Evolutionary conservation across 1,140 invertebrate species (phyloP).

Genomic region (Limonius californicus): DNA sequence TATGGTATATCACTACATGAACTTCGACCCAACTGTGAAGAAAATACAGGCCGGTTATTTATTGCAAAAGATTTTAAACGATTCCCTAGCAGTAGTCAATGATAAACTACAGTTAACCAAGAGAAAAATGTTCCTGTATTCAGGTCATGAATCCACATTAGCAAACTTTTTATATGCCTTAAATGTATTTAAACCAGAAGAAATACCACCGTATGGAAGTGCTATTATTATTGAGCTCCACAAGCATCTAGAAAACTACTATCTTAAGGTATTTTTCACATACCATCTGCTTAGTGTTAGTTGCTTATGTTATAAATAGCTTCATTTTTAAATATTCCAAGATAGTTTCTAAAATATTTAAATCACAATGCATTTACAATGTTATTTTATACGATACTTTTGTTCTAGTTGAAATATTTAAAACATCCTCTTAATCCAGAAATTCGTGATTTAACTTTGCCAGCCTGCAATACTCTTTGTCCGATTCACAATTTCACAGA

Average conservation of each 20-base stretch:
- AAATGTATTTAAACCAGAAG: constrained; percentile 52
- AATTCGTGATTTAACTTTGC: too few species aligned
- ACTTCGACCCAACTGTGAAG: constrained; percentile 18
- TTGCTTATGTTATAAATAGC: too few species aligned
- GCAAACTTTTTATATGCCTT: constrained; percentile 58
- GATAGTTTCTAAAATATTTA: too few species aligned
- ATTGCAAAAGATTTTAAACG: constrained; percentile 47
- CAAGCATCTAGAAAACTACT: not conserved
- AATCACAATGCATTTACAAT: too few species aligned
- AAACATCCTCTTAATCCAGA: too few species aligned
- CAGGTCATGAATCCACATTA: constrained; percentile 66
- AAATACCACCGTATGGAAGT: constrained; percentile 53
- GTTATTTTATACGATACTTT: too few species aligned
- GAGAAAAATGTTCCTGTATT: constrained; percentile 55
- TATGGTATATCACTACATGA: constrained; percentile 27
- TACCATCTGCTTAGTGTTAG: too few species aligned
- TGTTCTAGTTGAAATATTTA: too few species aligned
- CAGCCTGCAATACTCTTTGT: too few species aligned
- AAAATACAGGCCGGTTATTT: constrained; percentile 23
- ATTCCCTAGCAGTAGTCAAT: constrained; percentile 45
- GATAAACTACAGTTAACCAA: constrained; percentile 34
- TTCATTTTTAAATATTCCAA: too few species aligned
- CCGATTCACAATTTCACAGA: too few species aligned
- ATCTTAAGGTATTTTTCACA: constrained; percentile 14
- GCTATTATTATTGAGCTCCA: constrained; percentile 38